These are phyloP conservation scores for Aphis gossypii DNA, from an alignment of 1,140 invertebrate genomes.

Conservation along the genomic window DNA sequence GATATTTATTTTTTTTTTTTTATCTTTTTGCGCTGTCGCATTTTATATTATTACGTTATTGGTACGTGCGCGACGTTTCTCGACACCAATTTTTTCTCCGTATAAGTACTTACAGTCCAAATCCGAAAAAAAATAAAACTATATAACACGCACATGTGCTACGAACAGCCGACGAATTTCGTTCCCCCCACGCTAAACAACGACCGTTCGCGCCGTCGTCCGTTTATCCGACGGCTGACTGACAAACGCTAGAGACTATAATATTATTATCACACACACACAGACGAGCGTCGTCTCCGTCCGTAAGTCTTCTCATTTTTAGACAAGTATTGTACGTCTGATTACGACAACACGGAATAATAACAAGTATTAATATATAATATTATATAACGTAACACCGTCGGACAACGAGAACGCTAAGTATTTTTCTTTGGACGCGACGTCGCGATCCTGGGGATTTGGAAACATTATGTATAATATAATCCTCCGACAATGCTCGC, in stretches of 20 bases:
- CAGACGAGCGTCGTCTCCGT: neutral
- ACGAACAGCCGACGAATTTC: neutral
- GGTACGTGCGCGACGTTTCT: neutral
- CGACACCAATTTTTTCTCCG: neutral
- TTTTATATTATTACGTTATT: neutral
- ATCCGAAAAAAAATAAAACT: neutral
- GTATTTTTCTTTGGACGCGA: neutral
- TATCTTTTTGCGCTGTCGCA: neutral
- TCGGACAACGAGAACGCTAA: neutral
- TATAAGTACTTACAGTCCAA: neutral
- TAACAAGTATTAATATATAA: neutral
- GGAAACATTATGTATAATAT: neutral
- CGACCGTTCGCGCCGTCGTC: neutral
- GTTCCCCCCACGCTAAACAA: neutral
- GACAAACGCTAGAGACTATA: neutral
- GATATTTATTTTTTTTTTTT: no score
- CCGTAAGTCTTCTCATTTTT: neutral
- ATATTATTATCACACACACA: neutral
- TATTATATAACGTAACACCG: neutral
- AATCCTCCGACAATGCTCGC: neutral
- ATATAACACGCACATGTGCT: neutral
- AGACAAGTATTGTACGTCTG: neutral
- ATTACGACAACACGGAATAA: neutral
- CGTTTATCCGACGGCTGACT: constrained; percentile 20
- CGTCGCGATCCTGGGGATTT: neutral